These are phyloP conservation scores for Acropora yongei DNA, from an alignment of 64 coral and sea anemone species.

Conservation along the genomic window DNA sequence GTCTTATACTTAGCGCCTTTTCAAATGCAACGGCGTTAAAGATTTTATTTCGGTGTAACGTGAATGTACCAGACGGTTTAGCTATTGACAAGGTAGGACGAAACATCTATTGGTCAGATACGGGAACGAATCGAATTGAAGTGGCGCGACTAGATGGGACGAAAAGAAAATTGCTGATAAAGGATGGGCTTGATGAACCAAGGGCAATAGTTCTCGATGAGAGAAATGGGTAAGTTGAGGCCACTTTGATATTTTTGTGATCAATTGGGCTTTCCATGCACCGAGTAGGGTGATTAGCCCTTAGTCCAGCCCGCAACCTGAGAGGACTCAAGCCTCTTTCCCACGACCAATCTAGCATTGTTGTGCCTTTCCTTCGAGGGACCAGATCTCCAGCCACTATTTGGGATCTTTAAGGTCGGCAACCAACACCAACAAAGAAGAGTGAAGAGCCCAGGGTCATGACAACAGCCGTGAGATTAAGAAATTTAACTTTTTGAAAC, in stretches of 20 bases:
- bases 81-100: conserved; percentile 46
- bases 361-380: neutral
- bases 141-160: conserved; percentile 50
- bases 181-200: conserved; percentile 35
- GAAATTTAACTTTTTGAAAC: neutral
- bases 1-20: conserved; percentile 14
- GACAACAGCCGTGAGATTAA: neutral
- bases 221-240: conserved; percentile 44
- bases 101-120: conserved; percentile 71
- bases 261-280: neutral
- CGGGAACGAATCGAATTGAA: conserved; percentile 44
- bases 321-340: neutral
- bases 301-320: neutral
- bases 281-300: neutral
- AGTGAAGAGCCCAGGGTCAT: neutral
- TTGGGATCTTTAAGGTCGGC: too few species aligned
- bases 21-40: conserved; percentile 47
- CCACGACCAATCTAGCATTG: neutral
- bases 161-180: conserved; percentile 48
- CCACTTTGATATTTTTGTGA: neutral
- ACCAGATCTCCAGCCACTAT: neutral
- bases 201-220: conserved; percentile 45
- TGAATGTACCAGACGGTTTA: conserved; percentile 40
- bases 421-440: neutral
- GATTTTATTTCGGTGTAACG: conserved; percentile 50